Conservation (phyloP, 1,140 invertebrate species). For the Atta texana region DNA sequence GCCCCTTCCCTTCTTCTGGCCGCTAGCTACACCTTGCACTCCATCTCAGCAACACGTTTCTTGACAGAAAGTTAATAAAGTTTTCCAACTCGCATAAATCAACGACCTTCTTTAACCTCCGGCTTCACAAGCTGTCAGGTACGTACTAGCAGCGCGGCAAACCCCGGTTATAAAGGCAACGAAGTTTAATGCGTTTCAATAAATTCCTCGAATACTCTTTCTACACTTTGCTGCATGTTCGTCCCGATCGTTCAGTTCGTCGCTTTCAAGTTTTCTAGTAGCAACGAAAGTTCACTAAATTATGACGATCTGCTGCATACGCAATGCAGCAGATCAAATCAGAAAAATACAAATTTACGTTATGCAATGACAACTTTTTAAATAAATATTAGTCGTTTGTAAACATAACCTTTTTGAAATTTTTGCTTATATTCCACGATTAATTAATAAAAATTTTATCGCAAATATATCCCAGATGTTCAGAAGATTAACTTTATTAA, state of each 20-base stretch:
- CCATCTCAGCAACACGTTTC: constrained; percentile 70
- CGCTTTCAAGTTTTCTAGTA: constrained; percentile 2
- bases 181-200: constrained; percentile 79
- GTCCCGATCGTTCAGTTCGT: neutral
- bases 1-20: constrained; percentile 16
- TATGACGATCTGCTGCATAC: constrained; percentile 10
- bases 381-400: neutral
- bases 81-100: constrained; percentile 82
- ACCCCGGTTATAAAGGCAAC: constrained; percentile 73
- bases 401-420: neutral
- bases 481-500: neutral
- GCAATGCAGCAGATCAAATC: neutral
- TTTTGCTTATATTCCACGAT: neutral
- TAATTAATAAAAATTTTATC: neutral
- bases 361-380: neutral
- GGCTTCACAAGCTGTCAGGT: constrained; percentile 51
- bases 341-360: constrained; percentile 7
- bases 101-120: constrained; percentile 74
- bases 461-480: neutral
- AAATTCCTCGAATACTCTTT: constrained; percentile 45
- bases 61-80: constrained; percentile 81
- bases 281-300: constrained; percentile 34
- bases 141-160: constrained; percentile 43
- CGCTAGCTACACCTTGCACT: constrained; percentile 53
- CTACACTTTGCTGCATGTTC: neutral